Conservation (phyloP, 2,797 vertebrate genomes). For the Gymnoscopelus braueri region DNA sequence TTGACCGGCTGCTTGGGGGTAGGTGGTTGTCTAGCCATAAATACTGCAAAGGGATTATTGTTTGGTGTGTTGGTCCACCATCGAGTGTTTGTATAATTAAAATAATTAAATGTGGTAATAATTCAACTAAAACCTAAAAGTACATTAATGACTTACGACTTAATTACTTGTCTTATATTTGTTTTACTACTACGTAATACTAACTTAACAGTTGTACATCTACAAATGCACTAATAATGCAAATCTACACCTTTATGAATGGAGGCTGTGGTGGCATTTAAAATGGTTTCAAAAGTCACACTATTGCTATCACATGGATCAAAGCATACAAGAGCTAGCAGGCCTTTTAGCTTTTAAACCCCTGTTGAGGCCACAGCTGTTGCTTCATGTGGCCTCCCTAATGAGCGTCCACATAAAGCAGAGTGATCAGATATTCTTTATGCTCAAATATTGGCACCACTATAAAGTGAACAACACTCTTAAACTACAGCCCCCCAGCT, state of each 20-base stretch:
- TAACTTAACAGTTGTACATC: slow-evolving; percentile 26
- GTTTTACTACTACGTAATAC: not conserved
- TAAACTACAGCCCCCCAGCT: slow-evolving; percentile 30
- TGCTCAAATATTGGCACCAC: slow-evolving; percentile 46
- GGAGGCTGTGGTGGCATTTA: slow-evolving; percentile 22
- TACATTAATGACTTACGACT: too few species aligned
- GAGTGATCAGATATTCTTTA: slow-evolving; percentile 24
- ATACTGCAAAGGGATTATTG: slow-evolving; percentile 44
- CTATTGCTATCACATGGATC: slow-evolving; percentile 32
- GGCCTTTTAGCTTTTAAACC: slow-evolving; percentile 58
- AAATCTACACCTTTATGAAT: slow-evolving; percentile 50
- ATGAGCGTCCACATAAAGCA: slow-evolving; percentile 40
- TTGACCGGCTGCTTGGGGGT: slow-evolving; percentile 3
- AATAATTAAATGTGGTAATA: not conserved
- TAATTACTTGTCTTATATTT: too few species aligned
- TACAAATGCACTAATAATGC: slow-evolving; percentile 12
- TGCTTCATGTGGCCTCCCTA: slow-evolving; percentile 24
- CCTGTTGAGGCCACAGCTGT: slow-evolving; percentile 58
- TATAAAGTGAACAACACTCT: slow-evolving; percentile 49
- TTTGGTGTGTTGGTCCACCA: slow-evolving; percentile 12
- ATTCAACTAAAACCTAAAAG: too few species aligned
- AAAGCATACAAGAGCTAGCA: slow-evolving; percentile 39
- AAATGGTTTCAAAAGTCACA: slow-evolving; percentile 31
- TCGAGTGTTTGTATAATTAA: slow-evolving; percentile 14
- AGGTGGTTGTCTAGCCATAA: slow-evolving; percentile 16